Conservation (phyloP, 1,140 invertebrate genomes). For the Dendroctonus ponderosae region DNA sequence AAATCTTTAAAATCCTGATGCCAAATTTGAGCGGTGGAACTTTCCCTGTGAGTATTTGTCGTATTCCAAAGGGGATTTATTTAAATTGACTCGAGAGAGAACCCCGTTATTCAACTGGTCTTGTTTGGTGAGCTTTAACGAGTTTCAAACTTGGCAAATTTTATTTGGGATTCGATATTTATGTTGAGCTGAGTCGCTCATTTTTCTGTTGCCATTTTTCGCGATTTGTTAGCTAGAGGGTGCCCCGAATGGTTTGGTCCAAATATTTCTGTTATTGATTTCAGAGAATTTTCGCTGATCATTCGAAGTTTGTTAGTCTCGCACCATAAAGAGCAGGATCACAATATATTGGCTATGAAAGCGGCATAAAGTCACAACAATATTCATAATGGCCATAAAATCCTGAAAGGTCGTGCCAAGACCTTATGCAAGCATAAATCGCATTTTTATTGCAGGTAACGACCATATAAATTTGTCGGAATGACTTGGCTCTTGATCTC, state of each 20-base stretch:
- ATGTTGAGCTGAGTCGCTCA: too few species aligned
- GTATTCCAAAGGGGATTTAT: constrained; percentile 1
- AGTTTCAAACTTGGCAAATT: constrained; percentile 4
- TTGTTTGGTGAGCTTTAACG: constrained; percentile 4
- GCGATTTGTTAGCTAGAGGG: too few species aligned
- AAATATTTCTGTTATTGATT: too few species aligned
- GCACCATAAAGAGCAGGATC: too few species aligned
- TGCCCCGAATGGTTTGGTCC: too few species aligned
- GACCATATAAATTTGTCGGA: constrained; percentile 6
- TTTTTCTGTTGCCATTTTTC: too few species aligned
- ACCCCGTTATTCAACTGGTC: constrained; percentile 1
- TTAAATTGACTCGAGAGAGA: constrained; percentile 3
- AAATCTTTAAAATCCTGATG: too few species aligned
- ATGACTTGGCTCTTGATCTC: constrained; percentile 6
- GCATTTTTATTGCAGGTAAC: constrained; percentile 11
- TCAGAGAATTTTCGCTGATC: too few species aligned
- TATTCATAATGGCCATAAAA: constrained; percentile 16
- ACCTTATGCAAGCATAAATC: constrained; percentile 10
- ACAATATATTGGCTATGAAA: neutral
- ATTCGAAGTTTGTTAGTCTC: too few species aligned
- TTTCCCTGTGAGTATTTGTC: too few species aligned
- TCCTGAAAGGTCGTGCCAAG: neutral
- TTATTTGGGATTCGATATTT: neutral
- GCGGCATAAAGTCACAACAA: constrained; percentile 2
- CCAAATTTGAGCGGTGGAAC: too few species aligned